Percentiles rank a stretch among this genome's conserved stretches.
Evolutionary conservation across 2,113 vertebrate genomes (phyloP).

Genomic region (Felis catus): DNA sequence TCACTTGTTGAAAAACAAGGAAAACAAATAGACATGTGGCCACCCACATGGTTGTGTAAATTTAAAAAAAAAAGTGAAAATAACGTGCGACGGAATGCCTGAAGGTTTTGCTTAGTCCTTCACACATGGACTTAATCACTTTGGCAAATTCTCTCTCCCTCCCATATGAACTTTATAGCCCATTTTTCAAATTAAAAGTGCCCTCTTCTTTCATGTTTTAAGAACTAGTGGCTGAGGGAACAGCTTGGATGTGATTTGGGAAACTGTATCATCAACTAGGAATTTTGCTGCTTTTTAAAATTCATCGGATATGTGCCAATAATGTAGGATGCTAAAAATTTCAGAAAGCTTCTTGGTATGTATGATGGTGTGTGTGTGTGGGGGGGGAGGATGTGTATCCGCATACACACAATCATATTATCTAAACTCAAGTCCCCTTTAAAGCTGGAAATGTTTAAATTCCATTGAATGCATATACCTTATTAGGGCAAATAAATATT

Average conservation of each 20-base stretch:
- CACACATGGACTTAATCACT: constrained; percentile 85
- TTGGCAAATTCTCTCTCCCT: constrained; percentile 64
- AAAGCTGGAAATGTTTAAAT: neutral
- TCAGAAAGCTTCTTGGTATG: neutral
- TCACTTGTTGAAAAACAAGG: constrained; percentile 78
- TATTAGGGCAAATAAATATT: neutral
- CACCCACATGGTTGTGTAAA: constrained; percentile 84
- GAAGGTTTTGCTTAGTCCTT: constrained; percentile 78
- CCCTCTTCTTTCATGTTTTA: constrained; percentile 81
- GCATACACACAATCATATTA: neutral
- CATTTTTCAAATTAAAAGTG: constrained; percentile 81
- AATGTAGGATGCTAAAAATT: neutral
- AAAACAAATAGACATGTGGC: constrained; percentile 79
- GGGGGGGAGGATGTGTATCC: no score
- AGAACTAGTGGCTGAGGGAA: constrained; percentile 77
- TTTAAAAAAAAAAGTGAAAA: constrained; percentile 83
- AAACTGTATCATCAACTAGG: constrained; percentile 61
- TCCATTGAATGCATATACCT: no score
- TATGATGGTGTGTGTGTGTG: neutral
- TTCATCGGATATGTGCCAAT: neutral
- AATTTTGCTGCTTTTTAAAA: neutral
- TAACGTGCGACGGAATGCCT: constrained; percentile 79
- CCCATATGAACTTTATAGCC: constrained; percentile 75
- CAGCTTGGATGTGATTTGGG: constrained; percentile 69
- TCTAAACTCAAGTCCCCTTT: neutral